phyloP scores from a whole-genome alignment of 2,797 vertebrate genomes.

The Momotus momota region DNA sequence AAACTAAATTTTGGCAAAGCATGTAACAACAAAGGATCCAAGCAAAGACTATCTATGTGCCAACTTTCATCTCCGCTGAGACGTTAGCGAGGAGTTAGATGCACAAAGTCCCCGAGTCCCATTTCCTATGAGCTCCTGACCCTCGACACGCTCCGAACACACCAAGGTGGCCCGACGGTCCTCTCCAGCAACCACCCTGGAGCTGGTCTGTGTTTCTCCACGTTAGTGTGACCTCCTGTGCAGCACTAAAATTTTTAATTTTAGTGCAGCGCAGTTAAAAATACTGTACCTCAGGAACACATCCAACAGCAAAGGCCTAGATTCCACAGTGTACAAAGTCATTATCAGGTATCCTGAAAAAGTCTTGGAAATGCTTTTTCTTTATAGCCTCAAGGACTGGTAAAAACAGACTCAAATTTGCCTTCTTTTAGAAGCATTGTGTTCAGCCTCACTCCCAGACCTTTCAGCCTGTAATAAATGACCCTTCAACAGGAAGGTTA shows the following conservation, averaged over 20 bases:
- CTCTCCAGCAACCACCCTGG: not conserved
- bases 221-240: rapidly evolving
- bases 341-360: too few relatives aligned
- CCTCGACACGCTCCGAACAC: rapidly evolving
- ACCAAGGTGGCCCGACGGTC: not conserved
- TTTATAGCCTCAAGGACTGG: not conserved
- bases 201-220: not conserved
- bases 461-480: too few relatives aligned
- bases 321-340: rapidly evolving
- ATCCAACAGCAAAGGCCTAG: rapidly evolving
- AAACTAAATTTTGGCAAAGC: slow-evolving; percentile 74
- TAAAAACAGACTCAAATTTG: too few relatives aligned
- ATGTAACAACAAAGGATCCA: slow-evolving; percentile 57
- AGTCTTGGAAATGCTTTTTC: not conserved
- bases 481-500: not conserved
- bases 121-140: not conserved
- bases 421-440: too few relatives aligned
- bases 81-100: not conserved
- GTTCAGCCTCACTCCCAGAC: not conserved
- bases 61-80: slow-evolving; percentile 61
- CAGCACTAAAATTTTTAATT: too few relatives aligned
- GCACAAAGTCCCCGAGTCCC: not conserved
- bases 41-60: slow-evolving; percentile 58
- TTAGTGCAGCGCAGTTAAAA: too few relatives aligned
- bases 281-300: too few relatives aligned